Conservation (phyloP, 1,140 invertebrate genomes). For the Apis dorsata region DNA sequence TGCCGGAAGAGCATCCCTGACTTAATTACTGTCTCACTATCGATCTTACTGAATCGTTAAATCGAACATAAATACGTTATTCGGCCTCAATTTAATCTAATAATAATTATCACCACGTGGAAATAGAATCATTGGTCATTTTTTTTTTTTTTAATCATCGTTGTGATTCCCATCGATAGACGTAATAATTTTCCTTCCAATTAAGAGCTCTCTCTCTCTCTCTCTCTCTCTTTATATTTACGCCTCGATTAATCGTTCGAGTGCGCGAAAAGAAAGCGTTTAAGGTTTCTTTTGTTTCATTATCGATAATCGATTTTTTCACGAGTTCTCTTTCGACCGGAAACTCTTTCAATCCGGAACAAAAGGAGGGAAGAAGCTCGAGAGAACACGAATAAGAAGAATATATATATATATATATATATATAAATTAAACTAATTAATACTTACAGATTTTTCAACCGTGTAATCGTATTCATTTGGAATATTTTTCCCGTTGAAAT, state of each 20-base stretch:
- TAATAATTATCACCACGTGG: neutral
- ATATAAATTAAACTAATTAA: conserved; percentile 18
- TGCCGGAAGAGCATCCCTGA: neutral
- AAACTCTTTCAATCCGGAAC: neutral
- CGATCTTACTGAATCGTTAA: conserved; percentile 12
- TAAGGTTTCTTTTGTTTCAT: neutral
- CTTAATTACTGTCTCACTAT: neutral
- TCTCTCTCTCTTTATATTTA: neutral
- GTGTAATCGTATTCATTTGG: conserved; percentile 6
- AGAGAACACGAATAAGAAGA: conserved; percentile 4
- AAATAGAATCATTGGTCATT: neutral
- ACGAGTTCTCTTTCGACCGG: too few species aligned
- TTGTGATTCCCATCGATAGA: neutral
- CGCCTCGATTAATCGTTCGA: conserved; percentile 1
- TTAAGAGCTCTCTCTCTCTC: neutral
- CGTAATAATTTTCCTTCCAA: neutral
- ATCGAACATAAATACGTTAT: neutral
- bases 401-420: neutral
- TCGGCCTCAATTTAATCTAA: neutral
- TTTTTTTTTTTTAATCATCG: neutral
- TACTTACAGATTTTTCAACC: conserved; percentile 3
- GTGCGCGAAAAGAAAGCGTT: conserved; percentile 16
- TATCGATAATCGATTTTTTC: conserved; percentile 10
- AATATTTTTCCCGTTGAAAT: neutral
- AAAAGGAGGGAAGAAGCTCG: neutral